These are phyloP conservation scores for Polydrusus cervinus DNA, from an alignment of 2,888 invertebrate genomes.

Conservation along the genomic window DNA sequence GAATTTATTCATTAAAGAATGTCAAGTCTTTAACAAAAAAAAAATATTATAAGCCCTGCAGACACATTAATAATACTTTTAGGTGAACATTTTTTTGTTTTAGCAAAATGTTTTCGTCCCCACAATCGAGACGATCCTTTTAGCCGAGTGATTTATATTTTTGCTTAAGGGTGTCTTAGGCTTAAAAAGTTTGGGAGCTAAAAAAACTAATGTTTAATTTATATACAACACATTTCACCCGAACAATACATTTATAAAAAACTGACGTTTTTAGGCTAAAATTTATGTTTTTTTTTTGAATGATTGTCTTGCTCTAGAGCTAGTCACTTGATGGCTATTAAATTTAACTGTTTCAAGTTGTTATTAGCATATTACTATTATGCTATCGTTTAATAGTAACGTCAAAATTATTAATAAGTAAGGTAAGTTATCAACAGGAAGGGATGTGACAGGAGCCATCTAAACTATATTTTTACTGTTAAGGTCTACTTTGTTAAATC, in stretches of 20 bases:
- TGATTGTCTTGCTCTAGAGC: not conserved
- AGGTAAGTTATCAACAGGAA: too few relatives aligned
- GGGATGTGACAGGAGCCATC: too few relatives aligned
- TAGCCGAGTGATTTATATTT: constrained; percentile 10
- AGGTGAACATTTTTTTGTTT: constrained; percentile 16
- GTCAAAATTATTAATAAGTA: too few relatives aligned
- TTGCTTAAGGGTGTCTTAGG: constrained; percentile 11
- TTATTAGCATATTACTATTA: too few relatives aligned
- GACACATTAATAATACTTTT: constrained; percentile 13
- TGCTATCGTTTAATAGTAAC: too few relatives aligned
- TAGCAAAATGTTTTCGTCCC: constrained; percentile 8
- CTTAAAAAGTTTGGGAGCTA: constrained; percentile 3
- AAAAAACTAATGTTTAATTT: constrained; percentile 22
- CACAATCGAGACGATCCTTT: constrained; percentile 18
- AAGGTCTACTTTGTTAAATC: too few relatives aligned
- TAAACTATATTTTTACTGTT: too few relatives aligned
- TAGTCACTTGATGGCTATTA: too few relatives aligned
- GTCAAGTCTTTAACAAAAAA: constrained; percentile 1
- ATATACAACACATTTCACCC: constrained; percentile 4
- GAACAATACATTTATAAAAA: not conserved
- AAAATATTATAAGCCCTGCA: not conserved
- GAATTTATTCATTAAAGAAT: not conserved
- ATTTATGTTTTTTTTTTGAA: not conserved
- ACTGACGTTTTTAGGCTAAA: not conserved
- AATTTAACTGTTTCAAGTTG: too few relatives aligned